Percentiles rank a stretch among this genome's conserved stretches.
Evolutionary conservation across 2,888 invertebrate species (phyloP).

Genomic region (Hirtodrosophila trivittata): DNA sequence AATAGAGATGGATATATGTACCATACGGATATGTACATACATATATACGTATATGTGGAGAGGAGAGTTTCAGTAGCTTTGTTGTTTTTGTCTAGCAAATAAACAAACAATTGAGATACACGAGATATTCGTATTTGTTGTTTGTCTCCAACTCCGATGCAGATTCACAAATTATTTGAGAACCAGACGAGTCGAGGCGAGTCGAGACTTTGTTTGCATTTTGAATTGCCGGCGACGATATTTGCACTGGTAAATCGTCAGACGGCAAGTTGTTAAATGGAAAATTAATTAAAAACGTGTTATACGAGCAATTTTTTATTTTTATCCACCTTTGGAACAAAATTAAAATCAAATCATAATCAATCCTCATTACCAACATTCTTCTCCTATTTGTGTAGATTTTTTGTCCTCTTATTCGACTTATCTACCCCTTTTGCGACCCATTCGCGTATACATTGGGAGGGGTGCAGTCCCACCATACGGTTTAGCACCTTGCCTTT

Average conservation of each 20-base stretch:
- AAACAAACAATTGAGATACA: slow-evolving; percentile 74
- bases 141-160: slow-evolving; percentile 47
- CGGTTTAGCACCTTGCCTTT: slow-evolving; percentile 93
- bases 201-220: slow-evolving; percentile 68
- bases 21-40: slow-evolving; percentile 4
- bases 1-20: slow-evolving; percentile 29
- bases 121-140: slow-evolving; percentile 48
- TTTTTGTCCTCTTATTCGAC: too few species aligned
- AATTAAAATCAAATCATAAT: not conserved
- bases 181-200: slow-evolving; percentile 32
- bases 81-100: slow-evolving; percentile 75
- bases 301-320: slow-evolving; percentile 15
- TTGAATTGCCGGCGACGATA: slow-evolving; percentile 69
- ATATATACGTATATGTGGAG: slow-evolving; percentile 9
- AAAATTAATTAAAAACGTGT: slow-evolving; percentile 76
- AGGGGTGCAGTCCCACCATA: slow-evolving; percentile 94
- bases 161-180: slow-evolving; percentile 70
- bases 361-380: too few species aligned
- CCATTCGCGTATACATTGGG: slow-evolving; percentile 93
- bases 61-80: slow-evolving; percentile 44
- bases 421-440: slow-evolving; percentile 84
- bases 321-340: not conserved
- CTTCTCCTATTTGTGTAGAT: too few species aligned
- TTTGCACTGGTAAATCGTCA: slow-evolving; percentile 57
- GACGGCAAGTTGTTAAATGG: slow-evolving; percentile 52